Evolutionary conservation across 1,140 invertebrate species (phyloP).

Genomic region (Pinna nobilis): DNA sequence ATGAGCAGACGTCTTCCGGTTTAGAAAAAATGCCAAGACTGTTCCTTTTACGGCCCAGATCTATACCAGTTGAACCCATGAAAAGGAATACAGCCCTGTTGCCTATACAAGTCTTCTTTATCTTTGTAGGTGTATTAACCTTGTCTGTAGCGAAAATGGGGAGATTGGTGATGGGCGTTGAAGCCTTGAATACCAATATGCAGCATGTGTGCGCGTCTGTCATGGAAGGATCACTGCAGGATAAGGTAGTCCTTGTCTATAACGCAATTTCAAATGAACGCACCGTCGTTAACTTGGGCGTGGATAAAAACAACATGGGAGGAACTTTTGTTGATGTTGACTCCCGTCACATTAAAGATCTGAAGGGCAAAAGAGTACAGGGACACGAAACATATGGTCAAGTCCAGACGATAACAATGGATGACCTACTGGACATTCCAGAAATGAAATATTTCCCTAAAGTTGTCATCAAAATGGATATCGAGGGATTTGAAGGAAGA

Average conservation of each 20-base stretch:
- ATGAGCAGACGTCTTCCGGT: no score
- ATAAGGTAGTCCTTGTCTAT: constrained; percentile 33
- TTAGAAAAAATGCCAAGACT: no score
- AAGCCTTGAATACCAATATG: constrained; percentile 38
- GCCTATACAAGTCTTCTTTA: no score
- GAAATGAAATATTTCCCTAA: constrained; percentile 33
- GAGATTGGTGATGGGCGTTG: constrained; percentile 29
- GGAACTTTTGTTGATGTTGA: constrained; percentile 38
- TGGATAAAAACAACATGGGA: constrained; percentile 41
- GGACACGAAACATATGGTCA: constrained; percentile 37
- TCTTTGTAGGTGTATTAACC: constrained; percentile 30
- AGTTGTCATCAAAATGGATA: constrained; percentile 42
- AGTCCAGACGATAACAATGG: constrained; percentile 39
- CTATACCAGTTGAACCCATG: no score
- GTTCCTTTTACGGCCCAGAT: no score
- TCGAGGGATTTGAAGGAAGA: constrained; percentile 42
- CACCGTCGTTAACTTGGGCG: constrained; percentile 19
- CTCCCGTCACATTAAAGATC: constrained; percentile 27
- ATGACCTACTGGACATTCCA: constrained; percentile 34
- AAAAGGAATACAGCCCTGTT: no score
- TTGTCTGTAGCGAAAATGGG: constrained; percentile 35
- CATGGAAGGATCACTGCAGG: constrained; percentile 16
- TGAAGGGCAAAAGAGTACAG: constrained; percentile 24
- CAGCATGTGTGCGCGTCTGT: constrained; percentile 41
- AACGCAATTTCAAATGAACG: constrained; percentile 37